These are phyloP conservation scores for Orbicella faveolata DNA, from an alignment of 64 coral and sea anemone species.

Conservation along the genomic window DNA sequence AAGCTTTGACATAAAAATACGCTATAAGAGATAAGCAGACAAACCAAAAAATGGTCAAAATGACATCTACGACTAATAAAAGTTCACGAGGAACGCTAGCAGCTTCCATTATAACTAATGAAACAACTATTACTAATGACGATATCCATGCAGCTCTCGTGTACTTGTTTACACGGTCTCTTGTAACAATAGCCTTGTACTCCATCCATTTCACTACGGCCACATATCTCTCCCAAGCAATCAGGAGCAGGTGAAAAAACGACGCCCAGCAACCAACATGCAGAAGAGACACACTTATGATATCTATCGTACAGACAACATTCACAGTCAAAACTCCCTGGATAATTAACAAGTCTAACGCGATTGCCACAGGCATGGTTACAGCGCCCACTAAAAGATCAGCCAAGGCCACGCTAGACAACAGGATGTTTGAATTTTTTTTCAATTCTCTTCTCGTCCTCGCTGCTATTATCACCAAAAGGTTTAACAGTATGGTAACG, in stretches of 20 bases:
- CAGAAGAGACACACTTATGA: neutral
- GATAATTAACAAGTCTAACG: neutral
- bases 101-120: neutral
- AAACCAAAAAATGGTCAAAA: neutral
- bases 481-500: neutral
- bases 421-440: neutral
- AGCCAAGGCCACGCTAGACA: neutral
- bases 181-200: neutral
- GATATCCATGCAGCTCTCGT: neutral
- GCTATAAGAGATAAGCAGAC: neutral
- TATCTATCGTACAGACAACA: neutral
- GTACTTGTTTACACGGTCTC: neutral
- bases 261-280: neutral
- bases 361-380: neutral
- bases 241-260: neutral
- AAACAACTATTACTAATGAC: neutral
- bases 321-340: neutral
- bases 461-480: too few relatives aligned
- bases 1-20: neutral
- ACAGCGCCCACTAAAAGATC: neutral
- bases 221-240: slow-evolving; percentile 2
- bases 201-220: neutral
- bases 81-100: neutral
- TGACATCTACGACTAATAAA: neutral
- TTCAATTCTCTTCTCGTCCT: too few relatives aligned